Conservation (phyloP, 2,888 invertebrate genomes). For the Mythimna pallens region DNA sequence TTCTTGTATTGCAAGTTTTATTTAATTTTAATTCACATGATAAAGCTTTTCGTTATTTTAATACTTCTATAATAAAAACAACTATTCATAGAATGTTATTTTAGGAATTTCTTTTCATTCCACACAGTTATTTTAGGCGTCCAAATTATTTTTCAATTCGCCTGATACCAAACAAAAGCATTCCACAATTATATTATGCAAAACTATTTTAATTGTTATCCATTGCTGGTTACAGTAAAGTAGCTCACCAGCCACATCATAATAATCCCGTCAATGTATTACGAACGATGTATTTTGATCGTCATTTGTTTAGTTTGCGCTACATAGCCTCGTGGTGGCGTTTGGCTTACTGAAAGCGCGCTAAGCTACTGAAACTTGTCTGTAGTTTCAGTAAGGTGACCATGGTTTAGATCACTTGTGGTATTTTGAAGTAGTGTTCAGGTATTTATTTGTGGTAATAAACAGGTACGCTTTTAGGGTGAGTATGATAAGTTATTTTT, state of each 20-base stretch:
- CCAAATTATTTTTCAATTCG: slow-evolving; percentile 3
- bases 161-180: background rate
- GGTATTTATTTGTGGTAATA: slow-evolving; percentile 7
- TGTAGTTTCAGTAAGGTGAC: slow-evolving; percentile 70
- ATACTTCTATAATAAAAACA: background rate
- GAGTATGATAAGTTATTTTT: slow-evolving; percentile 1
- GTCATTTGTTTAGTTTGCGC: slow-evolving; percentile 16
- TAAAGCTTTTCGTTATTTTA: background rate
- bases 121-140: slow-evolving; percentile 9
- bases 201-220: background rate
- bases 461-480: background rate
- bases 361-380: slow-evolving; percentile 74
- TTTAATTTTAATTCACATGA: background rate
- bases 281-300: background rate
- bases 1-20: background rate
- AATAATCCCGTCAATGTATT: slow-evolving; percentile 24
- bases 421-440: slow-evolving; percentile 1
- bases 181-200: background rate
- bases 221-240: slow-evolving; percentile 8
- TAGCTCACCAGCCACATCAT: background rate
- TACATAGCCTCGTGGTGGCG: slow-evolving; percentile 72
- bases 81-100: background rate
- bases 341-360: slow-evolving; percentile 82
- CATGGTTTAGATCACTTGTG: slow-evolving; percentile 45
- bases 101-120: background rate